phyloP scores from a whole-genome alignment of 64 coral and sea anemone species.

The Acropora yongei region DNA sequence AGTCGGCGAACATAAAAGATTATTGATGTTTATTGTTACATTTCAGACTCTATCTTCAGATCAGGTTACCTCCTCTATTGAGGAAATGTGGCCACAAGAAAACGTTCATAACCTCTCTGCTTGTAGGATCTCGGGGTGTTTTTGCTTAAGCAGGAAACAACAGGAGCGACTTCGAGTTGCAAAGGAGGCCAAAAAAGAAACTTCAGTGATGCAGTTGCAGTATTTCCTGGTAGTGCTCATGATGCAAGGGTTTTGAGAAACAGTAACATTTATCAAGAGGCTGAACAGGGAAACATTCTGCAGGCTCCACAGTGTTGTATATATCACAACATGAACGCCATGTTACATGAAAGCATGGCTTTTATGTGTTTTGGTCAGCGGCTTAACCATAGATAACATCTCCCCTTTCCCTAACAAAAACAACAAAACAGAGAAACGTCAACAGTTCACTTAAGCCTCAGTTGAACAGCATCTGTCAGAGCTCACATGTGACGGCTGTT shows the following conservation, averaged over 20 bases:
- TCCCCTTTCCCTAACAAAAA: slow-evolving; percentile 22
- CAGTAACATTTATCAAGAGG: slow-evolving; percentile 53
- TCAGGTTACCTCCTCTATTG: slow-evolving; percentile 15
- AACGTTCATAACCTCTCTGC: slow-evolving; percentile 31
- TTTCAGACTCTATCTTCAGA: slow-evolving; percentile 24
- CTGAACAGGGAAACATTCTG: slow-evolving; percentile 57
- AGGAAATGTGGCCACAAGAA: slow-evolving; percentile 33
- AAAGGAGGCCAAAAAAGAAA: slow-evolving; percentile 23
- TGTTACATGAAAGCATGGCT: too few relatives aligned
- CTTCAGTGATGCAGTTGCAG: slow-evolving; percentile 49
- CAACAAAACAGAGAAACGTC: slow-evolving; percentile 17
- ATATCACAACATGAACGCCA: too few relatives aligned
- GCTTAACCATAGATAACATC: background rate
- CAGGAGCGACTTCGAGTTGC: slow-evolving; percentile 13
- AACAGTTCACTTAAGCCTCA: background rate
- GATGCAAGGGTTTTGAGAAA: slow-evolving; percentile 74
- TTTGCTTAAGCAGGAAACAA: slow-evolving; percentile 30
- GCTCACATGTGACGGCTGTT: too few relatives aligned
- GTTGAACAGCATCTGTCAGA: too few relatives aligned
- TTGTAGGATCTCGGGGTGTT: background rate
- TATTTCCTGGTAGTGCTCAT: slow-evolving; percentile 65
- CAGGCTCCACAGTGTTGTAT: slow-evolving; percentile 2
- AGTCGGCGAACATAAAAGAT: slow-evolving; percentile 3
- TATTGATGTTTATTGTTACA: slow-evolving; percentile 4
- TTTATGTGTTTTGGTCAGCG: too few relatives aligned